A percentile compares a stretch with the other conserved stretches of the same genome.
Conservation (phyloP, 2,888 invertebrate species). For the Neoaliturus tenellus region DNA sequence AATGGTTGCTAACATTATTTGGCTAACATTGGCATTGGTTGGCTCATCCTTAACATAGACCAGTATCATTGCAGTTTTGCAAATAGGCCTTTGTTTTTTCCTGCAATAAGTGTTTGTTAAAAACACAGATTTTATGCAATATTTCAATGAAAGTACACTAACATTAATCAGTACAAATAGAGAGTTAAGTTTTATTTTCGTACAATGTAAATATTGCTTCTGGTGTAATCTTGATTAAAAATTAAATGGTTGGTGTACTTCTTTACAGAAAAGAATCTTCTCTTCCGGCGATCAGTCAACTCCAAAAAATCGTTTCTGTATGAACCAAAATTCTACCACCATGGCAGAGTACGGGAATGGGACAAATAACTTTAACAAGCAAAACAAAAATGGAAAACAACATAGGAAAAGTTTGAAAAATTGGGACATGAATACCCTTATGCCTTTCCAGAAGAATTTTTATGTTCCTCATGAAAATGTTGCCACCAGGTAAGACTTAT, state of each 20-base stretch:
- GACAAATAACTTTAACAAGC: slow-evolving; percentile 15
- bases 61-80: no score
- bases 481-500: slow-evolving; percentile 79
- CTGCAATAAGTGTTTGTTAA: no score
- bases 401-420: slow-evolving; percentile 84
- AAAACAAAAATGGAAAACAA: slow-evolving; percentile 75
- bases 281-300: slow-evolving; percentile 32
- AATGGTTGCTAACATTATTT: no score
- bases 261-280: slow-evolving; percentile 39
- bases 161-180: no score
- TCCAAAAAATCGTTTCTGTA: slow-evolving; percentile 56
- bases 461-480: slow-evolving; percentile 89
- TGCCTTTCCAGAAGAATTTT: slow-evolving; percentile 94
- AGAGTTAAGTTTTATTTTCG: no score
- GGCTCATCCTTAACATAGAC: no score
- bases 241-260: neutral
- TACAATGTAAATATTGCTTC: no score
- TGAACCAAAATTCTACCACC: slow-evolving; percentile 37
- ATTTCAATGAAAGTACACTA: no score
- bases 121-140: no score
- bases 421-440: slow-evolving; percentile 87
- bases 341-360: slow-evolving; percentile 42
- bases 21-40: no score
- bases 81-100: no score
- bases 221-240: no score